Conservation (phyloP, 2,113 vertebrate species). For the Prietella phreatophila region DNA sequence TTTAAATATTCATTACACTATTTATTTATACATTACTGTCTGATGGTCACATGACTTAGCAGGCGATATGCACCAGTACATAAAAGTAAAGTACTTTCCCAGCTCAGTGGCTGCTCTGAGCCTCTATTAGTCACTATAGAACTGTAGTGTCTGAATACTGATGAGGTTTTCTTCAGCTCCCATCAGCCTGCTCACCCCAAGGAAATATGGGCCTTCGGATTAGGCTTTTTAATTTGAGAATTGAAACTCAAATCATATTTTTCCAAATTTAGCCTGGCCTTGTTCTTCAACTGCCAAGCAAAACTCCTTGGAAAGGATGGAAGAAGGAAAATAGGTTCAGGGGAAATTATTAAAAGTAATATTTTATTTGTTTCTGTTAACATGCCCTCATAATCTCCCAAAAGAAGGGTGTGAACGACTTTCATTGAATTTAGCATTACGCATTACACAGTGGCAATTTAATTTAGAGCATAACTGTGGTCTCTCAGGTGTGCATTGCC, state of each 20-base stretch:
- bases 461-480: constrained; percentile 52
- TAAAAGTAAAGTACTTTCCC: neutral
- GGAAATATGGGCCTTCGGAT: constrained; percentile 62
- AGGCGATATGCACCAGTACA: neutral
- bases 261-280: constrained; percentile 58
- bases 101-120: constrained; percentile 8
- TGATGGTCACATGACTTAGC: neutral
- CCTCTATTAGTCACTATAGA: constrained; percentile 6
- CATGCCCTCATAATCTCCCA: constrained; percentile 47
- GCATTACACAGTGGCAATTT: constrained; percentile 57
- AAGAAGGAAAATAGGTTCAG: constrained; percentile 14
- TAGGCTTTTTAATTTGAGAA: constrained; percentile 63
- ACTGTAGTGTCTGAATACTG: constrained; percentile 16
- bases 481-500: constrained; percentile 53
- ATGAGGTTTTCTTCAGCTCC: constrained; percentile 39
- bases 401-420: constrained; percentile 32
- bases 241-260: constrained; percentile 64
- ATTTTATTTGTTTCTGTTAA: constrained; percentile 45
- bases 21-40: neutral
- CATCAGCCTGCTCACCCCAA: constrained; percentile 46
- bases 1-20: neutral
- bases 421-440: constrained; percentile 50
- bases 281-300: constrained; percentile 54
- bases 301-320: constrained; percentile 14
- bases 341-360: constrained; percentile 48